Percentiles rank a stretch among this genome's conserved stretches.
Evolutionary conservation across 37 sponge, comb jelly and placozoan species (phyloP).

Genomic region (Hormiphora californensis): DNA sequence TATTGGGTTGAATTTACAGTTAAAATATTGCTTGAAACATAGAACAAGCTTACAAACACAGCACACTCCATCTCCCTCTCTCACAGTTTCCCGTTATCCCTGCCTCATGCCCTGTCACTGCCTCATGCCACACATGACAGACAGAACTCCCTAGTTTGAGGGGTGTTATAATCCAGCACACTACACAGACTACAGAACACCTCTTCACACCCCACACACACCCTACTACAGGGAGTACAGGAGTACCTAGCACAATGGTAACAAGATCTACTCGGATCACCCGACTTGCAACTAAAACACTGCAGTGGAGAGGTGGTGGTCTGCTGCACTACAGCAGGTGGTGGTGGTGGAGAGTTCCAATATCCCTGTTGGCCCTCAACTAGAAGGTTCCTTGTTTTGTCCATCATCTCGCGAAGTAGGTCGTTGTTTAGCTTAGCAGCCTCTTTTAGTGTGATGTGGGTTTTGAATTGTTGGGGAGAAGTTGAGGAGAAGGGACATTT

Average conservation of each 20-base stretch:
- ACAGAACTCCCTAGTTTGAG: background rate
- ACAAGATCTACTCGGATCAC: background rate
- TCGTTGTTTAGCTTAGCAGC: conserved; percentile 27
- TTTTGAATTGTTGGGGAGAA: conserved; percentile 33
- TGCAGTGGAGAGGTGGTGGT: background rate
- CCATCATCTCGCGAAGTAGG: background rate
- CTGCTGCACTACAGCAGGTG: background rate
- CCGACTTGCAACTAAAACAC: background rate
- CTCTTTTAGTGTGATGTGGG: background rate
- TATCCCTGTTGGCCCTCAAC: background rate
- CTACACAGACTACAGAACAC: conserved; percentile 31
- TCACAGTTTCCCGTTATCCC: too few relatives aligned
- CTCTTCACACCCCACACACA: background rate
- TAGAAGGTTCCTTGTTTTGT: background rate
- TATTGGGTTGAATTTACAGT: too few relatives aligned
- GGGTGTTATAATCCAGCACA: conserved; percentile 13
- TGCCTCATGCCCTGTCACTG: too few relatives aligned
- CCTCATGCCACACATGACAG: background rate
- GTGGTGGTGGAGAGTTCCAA: background rate
- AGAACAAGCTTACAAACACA: too few relatives aligned
- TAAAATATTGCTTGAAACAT: too few relatives aligned
- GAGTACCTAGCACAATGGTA: background rate
- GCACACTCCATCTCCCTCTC: too few relatives aligned
- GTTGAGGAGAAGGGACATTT: conserved; percentile 42
- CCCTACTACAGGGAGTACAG: conserved; percentile 23